phyloP scores from a whole-genome alignment of 2,113 vertebrate species.

The Sitta europaea region DNA sequence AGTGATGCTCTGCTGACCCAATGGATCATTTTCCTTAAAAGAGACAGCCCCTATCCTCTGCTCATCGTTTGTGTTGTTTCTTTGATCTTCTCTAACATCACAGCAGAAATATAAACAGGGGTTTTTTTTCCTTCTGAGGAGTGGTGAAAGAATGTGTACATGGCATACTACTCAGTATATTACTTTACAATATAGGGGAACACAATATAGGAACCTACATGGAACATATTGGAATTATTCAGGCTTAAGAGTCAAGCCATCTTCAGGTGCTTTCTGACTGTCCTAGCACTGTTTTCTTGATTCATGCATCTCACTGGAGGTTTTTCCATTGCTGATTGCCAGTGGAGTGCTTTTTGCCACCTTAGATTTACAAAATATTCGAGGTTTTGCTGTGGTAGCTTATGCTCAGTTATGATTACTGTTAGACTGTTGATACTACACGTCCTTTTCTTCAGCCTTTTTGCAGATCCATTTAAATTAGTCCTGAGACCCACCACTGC shows the following conservation, averaged over 20 bases:
- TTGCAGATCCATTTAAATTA: background rate
- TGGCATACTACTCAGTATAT: background rate
- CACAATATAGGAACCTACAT: fast-evolving
- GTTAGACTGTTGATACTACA: background rate
- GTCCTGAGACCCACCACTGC: background rate
- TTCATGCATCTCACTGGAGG: background rate
- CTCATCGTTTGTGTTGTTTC: background rate
- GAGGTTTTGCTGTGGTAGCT: background rate
- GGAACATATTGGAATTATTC: background rate
- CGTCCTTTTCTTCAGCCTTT: background rate
- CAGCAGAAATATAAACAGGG: background rate
- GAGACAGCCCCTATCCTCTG: background rate
- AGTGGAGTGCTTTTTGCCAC: background rate
- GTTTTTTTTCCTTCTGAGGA: background rate
- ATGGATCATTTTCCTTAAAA: background rate
- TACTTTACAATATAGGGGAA: background rate
- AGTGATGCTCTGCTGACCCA: background rate
- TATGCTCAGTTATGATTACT: background rate
- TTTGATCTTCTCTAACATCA: background rate
- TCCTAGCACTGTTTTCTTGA: background rate
- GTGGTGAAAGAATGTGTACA: background rate
- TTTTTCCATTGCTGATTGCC: background rate
- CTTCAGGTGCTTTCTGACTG: background rate
- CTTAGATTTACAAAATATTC: background rate
- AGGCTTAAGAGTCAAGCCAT: background rate